phyloP scores from a whole-genome alignment of 1,140 invertebrate species.

The Mesaphorura yosii region DNA sequence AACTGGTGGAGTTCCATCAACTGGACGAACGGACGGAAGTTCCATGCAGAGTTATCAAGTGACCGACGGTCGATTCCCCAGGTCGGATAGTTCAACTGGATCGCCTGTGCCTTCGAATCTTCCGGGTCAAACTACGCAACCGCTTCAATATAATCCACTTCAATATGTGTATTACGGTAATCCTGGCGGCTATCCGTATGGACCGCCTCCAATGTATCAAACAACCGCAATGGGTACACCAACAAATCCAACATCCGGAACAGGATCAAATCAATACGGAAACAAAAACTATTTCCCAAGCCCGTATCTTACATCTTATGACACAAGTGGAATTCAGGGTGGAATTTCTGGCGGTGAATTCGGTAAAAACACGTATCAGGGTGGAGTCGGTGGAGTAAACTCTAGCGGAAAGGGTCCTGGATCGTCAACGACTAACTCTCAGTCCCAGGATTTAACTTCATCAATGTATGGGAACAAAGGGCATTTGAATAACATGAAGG shows the following conservation, averaged over 20 bases:
- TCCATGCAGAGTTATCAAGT: constrained; percentile 21
- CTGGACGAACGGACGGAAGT: constrained; percentile 25
- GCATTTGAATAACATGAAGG: constrained; percentile 29
- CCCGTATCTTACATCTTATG: constrained; percentile 8
- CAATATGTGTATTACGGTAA: constrained; percentile 16
- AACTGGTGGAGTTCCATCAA: constrained; percentile 10
- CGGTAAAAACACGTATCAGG: not conserved
- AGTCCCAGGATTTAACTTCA: constrained; percentile 30
- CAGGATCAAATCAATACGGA: constrained; percentile 28
- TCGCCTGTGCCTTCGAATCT: constrained; percentile 31
- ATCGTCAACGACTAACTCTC: constrained; percentile 22
- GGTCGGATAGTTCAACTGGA: constrained; percentile 29
- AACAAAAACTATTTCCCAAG: constrained; percentile 22
- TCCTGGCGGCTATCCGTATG: constrained; percentile 19
- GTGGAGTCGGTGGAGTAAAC: constrained; percentile 21
- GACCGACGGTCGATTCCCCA: constrained; percentile 21
- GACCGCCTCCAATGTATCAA: constrained; percentile 26
- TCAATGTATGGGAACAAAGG: constrained; percentile 28
- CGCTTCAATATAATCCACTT: constrained; percentile 20
- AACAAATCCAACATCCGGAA: constrained; percentile 25
- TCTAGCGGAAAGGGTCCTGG: constrained; percentile 10
- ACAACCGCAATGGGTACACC: constrained; percentile 21
- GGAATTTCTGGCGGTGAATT: not conserved
- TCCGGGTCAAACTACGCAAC: constrained; percentile 21
- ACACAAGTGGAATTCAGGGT: not conserved